Conservation (phyloP, 2,888 invertebrate genomes). For the Vannuccia rotundouncinata region DNA sequence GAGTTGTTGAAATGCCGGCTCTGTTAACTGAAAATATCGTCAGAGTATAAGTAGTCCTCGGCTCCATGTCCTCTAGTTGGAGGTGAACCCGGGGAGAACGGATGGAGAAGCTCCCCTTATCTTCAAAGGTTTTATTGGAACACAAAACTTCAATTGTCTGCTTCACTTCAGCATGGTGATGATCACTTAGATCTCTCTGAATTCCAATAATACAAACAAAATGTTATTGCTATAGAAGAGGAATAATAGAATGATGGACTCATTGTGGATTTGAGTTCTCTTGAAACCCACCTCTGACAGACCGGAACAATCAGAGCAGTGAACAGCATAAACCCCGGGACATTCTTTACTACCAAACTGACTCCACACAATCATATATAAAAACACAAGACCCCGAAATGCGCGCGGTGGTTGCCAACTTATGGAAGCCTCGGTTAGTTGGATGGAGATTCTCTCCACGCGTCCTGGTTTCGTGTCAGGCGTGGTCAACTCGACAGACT, state of each 20-base stretch:
- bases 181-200: not conserved
- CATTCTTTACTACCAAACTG: not conserved
- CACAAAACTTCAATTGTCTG: not conserved
- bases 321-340: not conserved
- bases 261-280: too few relatives aligned
- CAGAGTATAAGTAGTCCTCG: not conserved
- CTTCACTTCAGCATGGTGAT: not conserved
- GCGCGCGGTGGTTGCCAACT: not conserved
- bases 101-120: not conserved
- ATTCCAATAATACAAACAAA: too few relatives aligned
- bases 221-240: too few relatives aligned
- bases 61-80: not conserved
- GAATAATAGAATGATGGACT: too few relatives aligned
- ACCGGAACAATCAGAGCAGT: not conserved
- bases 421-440: not conserved
- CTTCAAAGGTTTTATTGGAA: not conserved
- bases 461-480: not conserved
- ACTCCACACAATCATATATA: not conserved
- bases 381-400: not conserved
- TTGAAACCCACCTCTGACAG: not conserved
- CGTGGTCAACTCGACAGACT: not conserved
- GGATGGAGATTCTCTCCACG: not conserved
- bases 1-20: not conserved
- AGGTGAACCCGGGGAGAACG: not conserved
- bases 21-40: not conserved